These are phyloP conservation scores for Eilema depressum DNA, from an alignment of 2,888 invertebrate genomes.

Conservation along the genomic window DNA sequence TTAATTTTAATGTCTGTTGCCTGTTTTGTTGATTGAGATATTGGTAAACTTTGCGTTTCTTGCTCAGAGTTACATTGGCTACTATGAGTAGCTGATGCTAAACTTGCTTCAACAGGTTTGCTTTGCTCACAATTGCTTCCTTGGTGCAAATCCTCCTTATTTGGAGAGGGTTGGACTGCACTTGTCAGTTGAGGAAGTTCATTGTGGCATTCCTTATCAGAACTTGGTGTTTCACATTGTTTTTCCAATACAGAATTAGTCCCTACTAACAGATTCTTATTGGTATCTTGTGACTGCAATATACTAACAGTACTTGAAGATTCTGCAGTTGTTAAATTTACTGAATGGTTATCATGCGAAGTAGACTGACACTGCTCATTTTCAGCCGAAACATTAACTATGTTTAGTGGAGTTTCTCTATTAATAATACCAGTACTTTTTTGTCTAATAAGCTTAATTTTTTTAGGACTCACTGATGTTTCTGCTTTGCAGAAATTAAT, in stretches of 20 bases:
- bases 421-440: slow-evolving; percentile 66
- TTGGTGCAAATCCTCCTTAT: slow-evolving; percentile 20
- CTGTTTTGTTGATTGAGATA: slow-evolving; percentile 14
- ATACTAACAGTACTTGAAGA: slow-evolving; percentile 53
- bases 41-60: slow-evolving; percentile 27
- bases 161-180: slow-evolving; percentile 22
- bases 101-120: slow-evolving; percentile 34
- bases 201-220: slow-evolving; percentile 30
- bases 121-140: slow-evolving; percentile 30
- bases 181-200: slow-evolving; percentile 43
- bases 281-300: slow-evolving; percentile 45
- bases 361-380: slow-evolving; percentile 77
- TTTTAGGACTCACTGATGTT: slow-evolving; percentile 79
- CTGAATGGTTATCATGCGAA: slow-evolving; percentile 62
- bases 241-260: slow-evolving; percentile 34
- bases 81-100: slow-evolving; percentile 28
- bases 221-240: slow-evolving; percentile 19
- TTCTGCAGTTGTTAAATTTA: slow-evolving; percentile 45
- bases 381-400: slow-evolving; percentile 49
- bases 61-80: slow-evolving; percentile 36
- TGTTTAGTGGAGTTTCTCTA: slow-evolving; percentile 58
- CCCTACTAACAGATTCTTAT: slow-evolving; percentile 26
- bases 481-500: slow-evolving; percentile 84
- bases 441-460: slow-evolving; percentile 83
- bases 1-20: slow-evolving; percentile 21